These are phyloP conservation scores for Cisticola juncidis DNA, from an alignment of 2,113 vertebrate genomes.

Conservation along the genomic window DNA sequence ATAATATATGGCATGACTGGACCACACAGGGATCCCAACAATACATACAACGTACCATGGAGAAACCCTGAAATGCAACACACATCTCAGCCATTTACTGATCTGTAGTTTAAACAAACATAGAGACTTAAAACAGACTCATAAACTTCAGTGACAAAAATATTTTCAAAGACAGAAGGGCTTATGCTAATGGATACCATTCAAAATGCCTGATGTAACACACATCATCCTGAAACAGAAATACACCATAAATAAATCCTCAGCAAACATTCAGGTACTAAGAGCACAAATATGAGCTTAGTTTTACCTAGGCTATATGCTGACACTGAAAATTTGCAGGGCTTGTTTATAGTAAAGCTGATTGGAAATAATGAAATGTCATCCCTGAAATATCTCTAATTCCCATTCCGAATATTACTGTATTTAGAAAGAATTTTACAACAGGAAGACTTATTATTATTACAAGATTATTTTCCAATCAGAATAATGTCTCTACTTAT, in stretches of 20 bases:
- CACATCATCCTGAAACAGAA: background rate
- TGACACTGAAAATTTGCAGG: background rate
- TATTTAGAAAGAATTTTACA: constrained; percentile 37
- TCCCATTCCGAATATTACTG: background rate
- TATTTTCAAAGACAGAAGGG: background rate
- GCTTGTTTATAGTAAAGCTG: constrained; percentile 33
- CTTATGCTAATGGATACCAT: background rate
- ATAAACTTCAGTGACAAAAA: background rate
- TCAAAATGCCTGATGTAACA: background rate
- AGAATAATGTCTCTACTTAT: background rate
- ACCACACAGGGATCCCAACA: constrained; percentile 44
- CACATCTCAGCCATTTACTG: background rate
- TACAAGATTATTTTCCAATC: constrained; percentile 33
- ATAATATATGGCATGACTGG: constrained; percentile 7
- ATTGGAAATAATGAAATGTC: constrained; percentile 9
- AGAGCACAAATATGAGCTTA: background rate
- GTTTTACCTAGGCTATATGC: background rate
- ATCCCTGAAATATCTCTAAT: background rate
- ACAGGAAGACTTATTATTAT: constrained; percentile 26
- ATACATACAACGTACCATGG: background rate
- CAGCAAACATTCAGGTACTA: background rate
- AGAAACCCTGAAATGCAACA: constrained; percentile 14
- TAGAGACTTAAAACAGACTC: constrained; percentile 24
- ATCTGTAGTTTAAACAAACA: constrained; percentile 41
- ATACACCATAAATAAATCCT: background rate